Evolutionary conservation across 2,113 vertebrate genomes (phyloP), one percentile per base, ranked within the genome.

Genomic region (Gymnogyps californianus): DNA sequence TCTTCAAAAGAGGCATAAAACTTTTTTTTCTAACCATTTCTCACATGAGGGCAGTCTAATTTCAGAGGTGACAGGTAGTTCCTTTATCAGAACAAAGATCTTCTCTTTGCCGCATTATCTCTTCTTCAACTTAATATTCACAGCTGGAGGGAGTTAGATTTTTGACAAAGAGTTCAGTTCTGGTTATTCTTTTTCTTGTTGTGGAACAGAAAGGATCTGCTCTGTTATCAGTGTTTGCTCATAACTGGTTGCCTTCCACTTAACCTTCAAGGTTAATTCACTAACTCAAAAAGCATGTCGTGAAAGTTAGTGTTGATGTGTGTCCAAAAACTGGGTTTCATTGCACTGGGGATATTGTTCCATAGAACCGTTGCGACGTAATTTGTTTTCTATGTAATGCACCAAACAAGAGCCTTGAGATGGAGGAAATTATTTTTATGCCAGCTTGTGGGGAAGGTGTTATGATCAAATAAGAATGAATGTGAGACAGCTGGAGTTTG

Each of bases 201-300:
- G 24, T 38, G 20, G 36, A 82, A 72, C 40, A 92, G 32, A 71
- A 81, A 22, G 36, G 8, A 55, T 66, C 52, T 29, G 1, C 62
- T 77, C 21, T 65, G 17, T 55, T 71, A 55, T 44, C 67, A 54
- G 25, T 58, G 24, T 79, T 40, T 25, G 21, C 71, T 94, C 52
- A 14, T 94, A 94, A 93, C 79, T 93, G 54, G 84, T 84, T 96
- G 59, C 64, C 65, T 93, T 91, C 58, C 78, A 40, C 67, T 96
- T 94, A 96, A 93, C 58, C 83, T 80, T 94, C 46, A 95, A 89
- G 89, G 74, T 57, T 93, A 92, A 96, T 93, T 97, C 88, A 81
- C 62, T 95, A 62, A 87, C 59, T 49, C 55, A 64, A 28, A 91
- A 95, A 78, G 54, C 47, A 17, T 65, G 28, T 87, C 88, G 51